Percentiles rank a stretch among this genome's conserved stretches.
These are phyloP conservation scores for Acrocephalus scirpaceus DNA, from an alignment of 2,797 vertebrate genomes.

Conservation along the genomic window DNA sequence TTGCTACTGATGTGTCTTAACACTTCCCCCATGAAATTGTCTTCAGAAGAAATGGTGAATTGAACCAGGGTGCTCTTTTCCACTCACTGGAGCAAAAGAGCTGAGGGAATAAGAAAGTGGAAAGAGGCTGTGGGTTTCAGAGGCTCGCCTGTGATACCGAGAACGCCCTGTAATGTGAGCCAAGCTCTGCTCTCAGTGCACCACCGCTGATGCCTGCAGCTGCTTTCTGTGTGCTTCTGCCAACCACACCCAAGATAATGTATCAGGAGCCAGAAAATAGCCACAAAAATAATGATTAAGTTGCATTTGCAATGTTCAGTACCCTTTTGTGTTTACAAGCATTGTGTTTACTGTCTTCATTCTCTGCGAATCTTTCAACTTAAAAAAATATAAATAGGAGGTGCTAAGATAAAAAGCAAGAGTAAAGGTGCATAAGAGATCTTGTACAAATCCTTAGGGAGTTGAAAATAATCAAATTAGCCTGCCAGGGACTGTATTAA, in stretches of 20 bases:
- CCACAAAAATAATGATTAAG: neutral
- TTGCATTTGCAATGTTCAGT: neutral
- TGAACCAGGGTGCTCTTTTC: neutral
- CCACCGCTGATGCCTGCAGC: neutral
- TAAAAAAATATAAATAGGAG: neutral
- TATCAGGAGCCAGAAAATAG: neutral
- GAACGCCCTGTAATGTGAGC: neutral
- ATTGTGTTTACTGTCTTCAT: neutral
- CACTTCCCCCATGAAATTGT: neutral
- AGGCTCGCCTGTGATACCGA: rapidly evolving
- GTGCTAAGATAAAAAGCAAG: neutral
- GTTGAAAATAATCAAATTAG: neutral
- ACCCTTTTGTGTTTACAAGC: neutral
- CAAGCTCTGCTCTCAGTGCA: neutral
- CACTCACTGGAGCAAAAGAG: neutral
- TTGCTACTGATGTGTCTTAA: neutral
- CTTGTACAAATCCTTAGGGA: neutral
- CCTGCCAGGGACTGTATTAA: neutral
- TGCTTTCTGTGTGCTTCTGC: neutral
- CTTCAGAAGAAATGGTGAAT: neutral
- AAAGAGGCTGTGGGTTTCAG: neutral
- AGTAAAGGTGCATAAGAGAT: neutral
- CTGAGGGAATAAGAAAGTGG: neutral
- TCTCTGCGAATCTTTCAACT: neutral
- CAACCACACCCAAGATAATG: neutral